Conservation (phyloP, 2,888 invertebrate species). For the Nomada hirtipes region DNA sequence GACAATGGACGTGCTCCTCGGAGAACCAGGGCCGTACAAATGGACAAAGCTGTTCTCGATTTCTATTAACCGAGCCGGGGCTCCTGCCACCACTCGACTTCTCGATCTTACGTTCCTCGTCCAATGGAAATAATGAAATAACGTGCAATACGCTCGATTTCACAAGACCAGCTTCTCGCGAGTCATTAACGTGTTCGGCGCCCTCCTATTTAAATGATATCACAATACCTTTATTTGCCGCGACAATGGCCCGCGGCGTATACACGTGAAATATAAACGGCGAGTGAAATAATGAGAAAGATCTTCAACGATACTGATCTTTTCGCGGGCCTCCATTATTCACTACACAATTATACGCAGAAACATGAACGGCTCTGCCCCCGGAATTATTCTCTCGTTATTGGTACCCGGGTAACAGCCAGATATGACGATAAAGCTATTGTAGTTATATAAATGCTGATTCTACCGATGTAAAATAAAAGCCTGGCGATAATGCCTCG, state of each 20-base stretch:
- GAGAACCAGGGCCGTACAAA: conserved; percentile 44
- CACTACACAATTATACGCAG: neutral
- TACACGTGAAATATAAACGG: conserved; percentile 26
- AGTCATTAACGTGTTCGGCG: conserved; percentile 72
- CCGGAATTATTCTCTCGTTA: conserved; percentile 13
- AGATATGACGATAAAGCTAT: conserved; percentile 44
- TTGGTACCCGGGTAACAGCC: conserved; percentile 19
- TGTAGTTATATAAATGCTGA: conserved; percentile 17
- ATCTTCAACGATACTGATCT: conserved; percentile 66
- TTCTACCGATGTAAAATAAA: conserved; percentile 13
- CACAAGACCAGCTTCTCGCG: conserved; percentile 50
- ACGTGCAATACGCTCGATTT: conserved; percentile 64
- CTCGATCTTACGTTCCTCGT: conserved; percentile 50
- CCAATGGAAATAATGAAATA: conserved; percentile 61
- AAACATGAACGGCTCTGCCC: conserved; percentile 7
- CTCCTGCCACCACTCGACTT: conserved; percentile 55
- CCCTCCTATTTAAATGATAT: conserved; percentile 67
- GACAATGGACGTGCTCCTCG: conserved; percentile 50
- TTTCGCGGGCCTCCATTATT: conserved; percentile 46
- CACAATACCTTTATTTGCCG: conserved; percentile 66
- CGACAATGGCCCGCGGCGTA: conserved; percentile 54
- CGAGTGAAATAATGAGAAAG: conserved; percentile 32
- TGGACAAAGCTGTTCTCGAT: conserved; percentile 67
- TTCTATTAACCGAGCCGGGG: conserved; percentile 58
- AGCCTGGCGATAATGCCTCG: conserved; percentile 26